Evolutionary conservation across 1,140 invertebrate species (phyloP).

Genomic region (Leptopilina clavipes): DNA sequence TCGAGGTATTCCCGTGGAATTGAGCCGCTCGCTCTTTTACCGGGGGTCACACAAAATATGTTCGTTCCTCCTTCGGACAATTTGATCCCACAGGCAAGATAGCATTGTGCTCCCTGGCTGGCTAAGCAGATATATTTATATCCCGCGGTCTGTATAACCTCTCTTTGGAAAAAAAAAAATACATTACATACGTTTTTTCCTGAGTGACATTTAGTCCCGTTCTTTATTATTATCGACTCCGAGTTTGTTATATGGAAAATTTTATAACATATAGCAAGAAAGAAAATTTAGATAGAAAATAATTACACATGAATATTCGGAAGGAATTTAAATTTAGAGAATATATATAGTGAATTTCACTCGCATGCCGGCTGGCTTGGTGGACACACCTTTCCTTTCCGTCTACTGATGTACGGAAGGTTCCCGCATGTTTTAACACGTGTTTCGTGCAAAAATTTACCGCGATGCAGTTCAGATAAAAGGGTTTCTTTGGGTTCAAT

Average conservation of each 20-base stretch:
- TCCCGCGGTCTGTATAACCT: constrained; percentile 53
- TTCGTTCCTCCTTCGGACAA: constrained; percentile 71
- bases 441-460: constrained; percentile 61
- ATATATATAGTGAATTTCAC: neutral
- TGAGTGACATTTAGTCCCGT: constrained; percentile 16
- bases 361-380: constrained; percentile 23
- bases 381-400: constrained; percentile 42
- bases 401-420: constrained; percentile 40
- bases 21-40: constrained; percentile 66
- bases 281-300: no score
- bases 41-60: constrained; percentile 71
- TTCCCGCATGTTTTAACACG: constrained; percentile 58
- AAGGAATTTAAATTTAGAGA: neutral
- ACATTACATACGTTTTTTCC: constrained; percentile 8
- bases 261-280: no score
- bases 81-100: constrained; percentile 70
- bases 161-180: neutral
- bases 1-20: constrained; percentile 72
- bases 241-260: no score
- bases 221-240: constrained; percentile 27
- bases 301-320: neutral
- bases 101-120: constrained; percentile 67
- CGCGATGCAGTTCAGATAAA: constrained; percentile 53
- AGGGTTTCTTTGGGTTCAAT: constrained; percentile 10
- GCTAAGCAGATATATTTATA: constrained; percentile 59